Percentiles rank a stretch among this genome's conserved stretches.
Conservation (phyloP, 2,888 invertebrate species). For the Heliothis peltigera region DNA sequence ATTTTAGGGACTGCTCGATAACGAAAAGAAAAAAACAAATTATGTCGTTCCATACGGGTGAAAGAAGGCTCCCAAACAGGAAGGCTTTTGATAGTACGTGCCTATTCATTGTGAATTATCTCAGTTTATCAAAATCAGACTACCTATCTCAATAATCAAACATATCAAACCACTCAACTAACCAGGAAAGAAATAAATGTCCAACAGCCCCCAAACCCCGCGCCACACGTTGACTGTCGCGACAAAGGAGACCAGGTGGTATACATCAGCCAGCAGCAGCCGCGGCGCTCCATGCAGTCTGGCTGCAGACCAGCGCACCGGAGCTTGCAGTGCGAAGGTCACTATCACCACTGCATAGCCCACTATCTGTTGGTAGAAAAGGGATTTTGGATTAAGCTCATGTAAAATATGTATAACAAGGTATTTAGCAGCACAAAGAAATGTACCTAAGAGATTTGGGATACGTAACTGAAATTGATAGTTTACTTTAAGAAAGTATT, state of each 20-base stretch:
- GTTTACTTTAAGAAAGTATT: too few relatives aligned
- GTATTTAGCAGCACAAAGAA: too few relatives aligned
- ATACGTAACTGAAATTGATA: too few relatives aligned
- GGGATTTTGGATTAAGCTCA: not conserved
- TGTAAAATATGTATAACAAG: not conserved
- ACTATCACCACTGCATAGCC: conserved; percentile 93
- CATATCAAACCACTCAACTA: conserved; percentile 71
- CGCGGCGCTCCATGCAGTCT: conserved; percentile 92
- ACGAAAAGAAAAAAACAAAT: too few relatives aligned
- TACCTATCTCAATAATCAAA: conserved; percentile 77
- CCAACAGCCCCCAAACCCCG: conserved; percentile 95
- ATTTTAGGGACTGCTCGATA: too few relatives aligned
- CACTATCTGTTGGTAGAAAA: conserved; percentile 87
- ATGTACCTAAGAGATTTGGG: too few relatives aligned
- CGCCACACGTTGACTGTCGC: conserved; percentile 97
- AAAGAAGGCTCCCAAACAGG: too few relatives aligned
- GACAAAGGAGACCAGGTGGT: conserved; percentile 93
- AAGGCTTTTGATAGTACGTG: not conserved
- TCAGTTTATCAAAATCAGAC: not conserved
- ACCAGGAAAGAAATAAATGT: conserved; percentile 95
- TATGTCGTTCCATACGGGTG: not conserved
- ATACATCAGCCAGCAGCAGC: conserved; percentile 93
- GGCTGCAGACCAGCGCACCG: conserved; percentile 93
- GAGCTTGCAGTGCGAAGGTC: conserved; percentile 93
- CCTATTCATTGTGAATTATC: not conserved